Base-by-base conservation (phyloP, 2,888 invertebrate genomes). In the Thereva nobilitata region DNA sequence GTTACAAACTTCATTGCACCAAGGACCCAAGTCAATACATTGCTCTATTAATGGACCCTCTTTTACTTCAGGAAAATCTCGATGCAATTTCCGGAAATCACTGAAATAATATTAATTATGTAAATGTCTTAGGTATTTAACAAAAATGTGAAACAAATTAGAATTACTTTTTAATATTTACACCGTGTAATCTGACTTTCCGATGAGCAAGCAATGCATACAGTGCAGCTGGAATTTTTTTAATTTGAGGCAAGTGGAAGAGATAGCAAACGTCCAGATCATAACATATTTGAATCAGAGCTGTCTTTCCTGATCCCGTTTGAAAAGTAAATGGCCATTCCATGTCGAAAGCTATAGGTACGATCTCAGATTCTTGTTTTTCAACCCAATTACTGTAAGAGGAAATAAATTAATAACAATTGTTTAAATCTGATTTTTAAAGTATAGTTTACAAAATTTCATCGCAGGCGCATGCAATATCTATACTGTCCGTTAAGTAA, bases 261-360 rank as follows among this genome's bases (percentile, higher is more conserved):
- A 88, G 74, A 75, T 85, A 84, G 73, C 87, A 87, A 41, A 78
- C 75, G 10, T 77, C 73, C 53, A 83, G 78, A 10, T 85, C 81
- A 3, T 84, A 79, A 73, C 87, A 86, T 55, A 88, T 81, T 78
- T 88, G 88, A 55, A 86, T 85, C 2, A 88, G 80, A 0, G 87
- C 83, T 0, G 86, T 84, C 78, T 84, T 86, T 2, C 84, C 86
- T 34, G 85, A 79, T 4, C 86, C 86, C 1, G 84, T 84, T 78
- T 84, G 79, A 73, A 84, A 87, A 66, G 78, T 83, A 73, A 87
- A 87, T 4, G 87, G 86, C 88, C 88, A 88, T 75, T 88, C 88
- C 77, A 87, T 80, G 74, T 88, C 88, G 74, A 88, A 88, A 4
- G 88, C 87, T 69, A 88, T 76, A 4, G 85, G 83, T 44, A 86